Conservation (phyloP, 2,888 invertebrate species). For the Strigamia crassipes region DNA sequence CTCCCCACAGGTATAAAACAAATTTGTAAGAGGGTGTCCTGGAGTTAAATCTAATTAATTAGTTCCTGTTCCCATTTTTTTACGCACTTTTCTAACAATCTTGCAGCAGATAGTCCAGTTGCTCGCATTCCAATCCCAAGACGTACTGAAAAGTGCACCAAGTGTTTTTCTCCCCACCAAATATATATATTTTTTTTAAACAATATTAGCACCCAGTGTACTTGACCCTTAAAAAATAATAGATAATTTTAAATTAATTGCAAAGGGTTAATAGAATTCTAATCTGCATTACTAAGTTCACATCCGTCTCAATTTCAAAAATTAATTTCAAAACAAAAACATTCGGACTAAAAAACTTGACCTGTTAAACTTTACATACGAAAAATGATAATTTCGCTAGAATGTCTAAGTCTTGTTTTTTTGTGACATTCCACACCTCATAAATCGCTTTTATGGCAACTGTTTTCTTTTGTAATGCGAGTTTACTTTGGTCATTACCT, state of each 20-base stretch:
- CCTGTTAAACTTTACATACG: neutral
- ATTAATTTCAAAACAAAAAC: neutral
- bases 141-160: too few relatives aligned
- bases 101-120: neutral
- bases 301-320: constrained; percentile 28
- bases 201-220: too few relatives aligned
- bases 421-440: neutral
- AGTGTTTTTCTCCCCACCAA: too few relatives aligned
- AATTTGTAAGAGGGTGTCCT: neutral
- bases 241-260: neutral
- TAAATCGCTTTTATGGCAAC: neutral
- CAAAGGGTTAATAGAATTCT: constrained; percentile 16
- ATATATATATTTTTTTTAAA: too few relatives aligned
- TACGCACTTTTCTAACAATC: neutral
- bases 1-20: neutral
- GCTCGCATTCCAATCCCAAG: too few relatives aligned
- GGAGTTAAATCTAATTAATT: neutral
- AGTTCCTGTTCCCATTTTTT: neutral
- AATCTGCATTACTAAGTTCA: constrained; percentile 2
- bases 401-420: neutral
- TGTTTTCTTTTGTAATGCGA: constrained; percentile 3
- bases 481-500: neutral
- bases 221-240: too few relatives aligned
- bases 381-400: neutral
- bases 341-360: neutral